phyloP scores from a whole-genome alignment of 2,888 invertebrate genomes.

The Cephus pulcher region DNA sequence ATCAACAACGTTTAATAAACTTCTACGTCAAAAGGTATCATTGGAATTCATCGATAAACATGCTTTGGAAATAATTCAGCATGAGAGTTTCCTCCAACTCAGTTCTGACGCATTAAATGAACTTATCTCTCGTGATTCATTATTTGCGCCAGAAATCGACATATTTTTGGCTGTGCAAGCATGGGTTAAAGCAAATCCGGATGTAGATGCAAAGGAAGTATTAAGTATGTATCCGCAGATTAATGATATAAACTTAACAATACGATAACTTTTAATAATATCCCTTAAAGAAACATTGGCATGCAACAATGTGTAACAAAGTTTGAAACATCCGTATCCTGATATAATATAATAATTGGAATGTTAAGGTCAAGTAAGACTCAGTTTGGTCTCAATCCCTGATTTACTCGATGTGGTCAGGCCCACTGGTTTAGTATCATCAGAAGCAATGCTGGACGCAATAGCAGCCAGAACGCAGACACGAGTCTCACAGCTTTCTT shows the following conservation, averaged over 20 bases:
- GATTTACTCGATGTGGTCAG: conserved; percentile 91
- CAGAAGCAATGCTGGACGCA: conserved; percentile 94
- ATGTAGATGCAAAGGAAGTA: conserved; percentile 64
- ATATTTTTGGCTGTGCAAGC: conserved; percentile 91
- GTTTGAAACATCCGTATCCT: background rate
- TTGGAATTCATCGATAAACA: conserved; percentile 91
- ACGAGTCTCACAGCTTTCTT: conserved; percentile 81
- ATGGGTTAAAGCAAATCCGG: conserved; percentile 87
- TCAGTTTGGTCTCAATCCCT: conserved; percentile 88
- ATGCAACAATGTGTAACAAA: background rate
- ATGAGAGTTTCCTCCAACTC: conserved; percentile 85
- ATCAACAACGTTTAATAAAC: background rate
- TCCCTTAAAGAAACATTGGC: background rate
- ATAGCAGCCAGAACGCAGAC: conserved; percentile 88
- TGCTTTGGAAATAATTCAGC: conserved; percentile 85
- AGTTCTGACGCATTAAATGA: conserved; percentile 88
- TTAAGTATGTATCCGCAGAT: conserved; percentile 53
- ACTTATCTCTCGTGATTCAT: conserved; percentile 90
- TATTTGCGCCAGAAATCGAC: conserved; percentile 95
- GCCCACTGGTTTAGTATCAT: conserved; percentile 85
- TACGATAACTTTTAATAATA: background rate
- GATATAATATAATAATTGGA: conserved; percentile 50
- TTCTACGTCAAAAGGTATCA: conserved; percentile 73
- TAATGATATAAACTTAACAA: background rate
- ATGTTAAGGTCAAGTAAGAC: conserved; percentile 68